Evolutionary conservation across 2,113 vertebrate species (phyloP).

Genomic region (Mirounga angustirostris): DNA sequence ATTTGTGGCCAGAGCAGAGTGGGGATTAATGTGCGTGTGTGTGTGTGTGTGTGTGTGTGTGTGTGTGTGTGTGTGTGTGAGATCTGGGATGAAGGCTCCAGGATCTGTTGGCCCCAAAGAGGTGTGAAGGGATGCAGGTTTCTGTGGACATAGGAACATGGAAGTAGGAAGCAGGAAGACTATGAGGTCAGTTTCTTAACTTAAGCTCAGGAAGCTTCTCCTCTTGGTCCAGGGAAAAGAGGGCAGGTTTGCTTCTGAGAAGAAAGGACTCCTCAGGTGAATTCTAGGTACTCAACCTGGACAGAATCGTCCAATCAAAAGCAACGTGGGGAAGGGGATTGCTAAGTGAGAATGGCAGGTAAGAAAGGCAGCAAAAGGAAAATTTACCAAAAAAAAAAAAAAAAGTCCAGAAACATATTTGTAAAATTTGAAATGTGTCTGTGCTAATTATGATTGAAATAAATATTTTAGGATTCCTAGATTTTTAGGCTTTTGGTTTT

Average conservation of each 20-base stretch:
- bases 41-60: too few species aligned
- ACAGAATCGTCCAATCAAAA: neutral
- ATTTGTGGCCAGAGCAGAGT: neutral
- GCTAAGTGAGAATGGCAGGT: neutral
- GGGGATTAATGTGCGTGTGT: too few species aligned
- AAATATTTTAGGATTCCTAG: neutral
- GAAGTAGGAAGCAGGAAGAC: neutral
- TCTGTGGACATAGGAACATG: neutral
- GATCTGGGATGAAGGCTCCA: neutral
- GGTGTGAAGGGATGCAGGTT: neutral
- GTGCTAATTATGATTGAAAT: neutral
- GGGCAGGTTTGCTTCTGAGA: neutral
- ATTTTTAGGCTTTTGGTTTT: neutral
- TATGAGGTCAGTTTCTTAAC: neutral
- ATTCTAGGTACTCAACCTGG: neutral
- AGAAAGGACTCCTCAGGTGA: neutral
- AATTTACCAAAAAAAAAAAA: neutral
- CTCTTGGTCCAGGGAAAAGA: neutral
- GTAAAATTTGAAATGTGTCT: neutral
- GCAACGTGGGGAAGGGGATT: fast-evolving
- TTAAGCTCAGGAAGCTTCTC: neutral
- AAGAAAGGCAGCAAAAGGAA: neutral
- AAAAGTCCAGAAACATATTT: constrained; percentile 1
- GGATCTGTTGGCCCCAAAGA: neutral
- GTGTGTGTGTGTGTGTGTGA: neutral